Conservation (phyloP, 1,140 invertebrate genomes). For the Oryzaephilus surinamensis region DNA sequence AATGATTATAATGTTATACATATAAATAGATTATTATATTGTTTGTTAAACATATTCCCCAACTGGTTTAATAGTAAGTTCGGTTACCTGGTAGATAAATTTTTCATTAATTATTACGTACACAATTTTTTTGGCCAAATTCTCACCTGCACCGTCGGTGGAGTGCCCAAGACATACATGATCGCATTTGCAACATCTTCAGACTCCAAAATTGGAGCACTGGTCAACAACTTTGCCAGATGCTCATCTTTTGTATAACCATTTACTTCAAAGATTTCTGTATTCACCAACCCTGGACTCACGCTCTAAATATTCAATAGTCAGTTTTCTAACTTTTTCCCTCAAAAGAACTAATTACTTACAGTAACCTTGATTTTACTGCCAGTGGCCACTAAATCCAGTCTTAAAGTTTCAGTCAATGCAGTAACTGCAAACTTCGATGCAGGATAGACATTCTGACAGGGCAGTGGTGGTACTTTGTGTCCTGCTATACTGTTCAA, state of each 20-base stretch:
- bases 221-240: background rate
- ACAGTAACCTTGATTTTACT: conserved; percentile 57
- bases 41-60: no score
- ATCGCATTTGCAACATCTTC: background rate
- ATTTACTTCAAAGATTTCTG: background rate
- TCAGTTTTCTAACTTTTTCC: background rate
- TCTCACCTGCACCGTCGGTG: background rate
- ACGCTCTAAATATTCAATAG: background rate
- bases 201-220: background rate
- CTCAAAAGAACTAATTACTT: conserved; percentile 22
- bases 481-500: conserved; percentile 53
- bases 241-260: background rate
- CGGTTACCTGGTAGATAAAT: no score
- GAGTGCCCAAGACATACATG: background rate
- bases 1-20: no score
- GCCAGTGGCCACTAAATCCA: conserved; percentile 47
- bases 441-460: conserved; percentile 45
- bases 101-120: background rate
- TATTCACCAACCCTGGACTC: background rate
- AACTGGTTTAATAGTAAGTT: background rate
- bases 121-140: background rate
- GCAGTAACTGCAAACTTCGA: conserved; percentile 61
- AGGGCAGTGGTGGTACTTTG: conserved; percentile 29
- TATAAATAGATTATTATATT: no score
- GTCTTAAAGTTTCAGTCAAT: conserved; percentile 49